Evolutionary conservation across 2,113 vertebrate species (phyloP).

Genomic region (Hymenochirus boettgeri): DNA sequence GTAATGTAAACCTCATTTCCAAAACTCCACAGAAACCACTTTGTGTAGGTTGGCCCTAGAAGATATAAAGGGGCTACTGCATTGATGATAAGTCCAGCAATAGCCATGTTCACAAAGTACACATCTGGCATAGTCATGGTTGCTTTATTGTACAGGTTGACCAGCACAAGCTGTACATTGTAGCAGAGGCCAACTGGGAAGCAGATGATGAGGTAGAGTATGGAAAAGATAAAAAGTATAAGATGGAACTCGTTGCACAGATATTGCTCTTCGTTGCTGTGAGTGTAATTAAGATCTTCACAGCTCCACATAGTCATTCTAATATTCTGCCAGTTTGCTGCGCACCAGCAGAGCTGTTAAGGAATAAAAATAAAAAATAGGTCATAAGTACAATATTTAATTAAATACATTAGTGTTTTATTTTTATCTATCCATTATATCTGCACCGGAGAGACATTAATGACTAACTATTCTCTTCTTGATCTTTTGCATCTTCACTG

Average conservation of each 20-base stretch:
- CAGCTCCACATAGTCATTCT: constrained; percentile 90
- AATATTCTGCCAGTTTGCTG: constrained; percentile 45
- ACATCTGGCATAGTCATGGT: constrained; percentile 97
- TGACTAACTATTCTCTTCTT: no score
- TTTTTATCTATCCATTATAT: no score
- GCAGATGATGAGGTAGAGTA: constrained; percentile 87
- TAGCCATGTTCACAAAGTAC: constrained; percentile 95
- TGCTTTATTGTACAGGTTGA: constrained; percentile 86
- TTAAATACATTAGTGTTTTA: no score
- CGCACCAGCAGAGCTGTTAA: constrained; percentile 66
- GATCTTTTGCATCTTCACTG: background rate
- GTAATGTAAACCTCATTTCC: constrained; percentile 85
- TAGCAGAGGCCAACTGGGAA: constrained; percentile 89
- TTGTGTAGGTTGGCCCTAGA: constrained; percentile 75
- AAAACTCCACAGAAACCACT: constrained; percentile 83
- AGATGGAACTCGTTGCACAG: constrained; percentile 86
- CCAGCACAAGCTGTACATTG: constrained; percentile 83
- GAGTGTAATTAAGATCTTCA: constrained; percentile 74
- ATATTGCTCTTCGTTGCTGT: constrained; percentile 64
- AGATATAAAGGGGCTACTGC: constrained; percentile 80
- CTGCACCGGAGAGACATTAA: no score
- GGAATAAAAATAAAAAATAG: constrained; percentile 10
- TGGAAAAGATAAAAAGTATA: constrained; percentile 77
- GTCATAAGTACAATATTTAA: background rate
- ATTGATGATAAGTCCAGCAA: constrained; percentile 86